These are phyloP conservation scores for Lucilia cuprina DNA, from an alignment of 1,140 invertebrate genomes.

Conservation along the genomic window DNA sequence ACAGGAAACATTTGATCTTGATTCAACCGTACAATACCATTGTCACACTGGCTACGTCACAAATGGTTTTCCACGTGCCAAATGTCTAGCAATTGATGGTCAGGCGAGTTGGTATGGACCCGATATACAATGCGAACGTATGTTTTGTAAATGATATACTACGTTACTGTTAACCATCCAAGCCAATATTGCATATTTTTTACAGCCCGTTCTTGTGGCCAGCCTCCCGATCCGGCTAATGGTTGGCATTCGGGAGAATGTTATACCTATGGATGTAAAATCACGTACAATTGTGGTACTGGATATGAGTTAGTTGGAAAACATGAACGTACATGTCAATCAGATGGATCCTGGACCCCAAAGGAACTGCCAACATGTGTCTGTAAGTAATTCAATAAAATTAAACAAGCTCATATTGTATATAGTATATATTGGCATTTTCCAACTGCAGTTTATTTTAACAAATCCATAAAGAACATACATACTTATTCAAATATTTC, in stretches of 20 bases:
- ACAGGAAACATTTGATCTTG: constrained; percentile 82
- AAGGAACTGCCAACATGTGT: constrained; percentile 89
- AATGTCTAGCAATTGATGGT: constrained; percentile 89
- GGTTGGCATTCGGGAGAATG: constrained; percentile 91
- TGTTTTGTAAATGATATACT: constrained; percentile 54
- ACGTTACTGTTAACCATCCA: too few relatives aligned
- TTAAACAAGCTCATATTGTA: too few relatives aligned
- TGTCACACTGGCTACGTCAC: constrained; percentile 89
- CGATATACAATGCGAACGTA: constrained; percentile 92
- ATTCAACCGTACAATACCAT: constrained; percentile 87
- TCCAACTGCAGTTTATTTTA: not conserved
- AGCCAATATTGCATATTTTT: constrained; percentile 16
- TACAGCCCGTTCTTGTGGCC: constrained; percentile 82
- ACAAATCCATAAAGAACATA: too few relatives aligned
- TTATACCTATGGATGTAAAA: constrained; percentile 89
- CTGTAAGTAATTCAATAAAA: constrained; percentile 68
- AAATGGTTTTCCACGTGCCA: constrained; percentile 83
- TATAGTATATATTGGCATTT: not conserved
- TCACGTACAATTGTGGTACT: constrained; percentile 91
- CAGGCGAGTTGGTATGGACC: constrained; percentile 91
- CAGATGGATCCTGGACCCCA: constrained; percentile 88
- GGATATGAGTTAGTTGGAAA: constrained; percentile 91
- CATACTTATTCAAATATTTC: too few relatives aligned
- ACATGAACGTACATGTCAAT: constrained; percentile 82
- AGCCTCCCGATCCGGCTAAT: constrained; percentile 86